Conservation (phyloP, 2,113 vertebrate genomes). For the Diphyllodes magnificus region DNA sequence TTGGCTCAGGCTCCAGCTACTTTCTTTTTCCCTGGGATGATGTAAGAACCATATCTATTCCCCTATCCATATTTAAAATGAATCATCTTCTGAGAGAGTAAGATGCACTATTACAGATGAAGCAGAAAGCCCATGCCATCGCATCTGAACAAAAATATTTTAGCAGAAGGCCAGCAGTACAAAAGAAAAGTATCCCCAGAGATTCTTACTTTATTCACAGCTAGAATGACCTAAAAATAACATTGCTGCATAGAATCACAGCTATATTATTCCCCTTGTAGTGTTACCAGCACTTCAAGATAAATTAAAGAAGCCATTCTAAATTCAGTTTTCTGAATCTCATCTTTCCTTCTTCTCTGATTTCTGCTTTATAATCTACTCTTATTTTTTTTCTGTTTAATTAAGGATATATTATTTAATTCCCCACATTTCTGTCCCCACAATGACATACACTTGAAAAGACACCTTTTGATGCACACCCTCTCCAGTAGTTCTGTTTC, state of each 20-base stretch:
- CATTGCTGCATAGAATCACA: background rate
- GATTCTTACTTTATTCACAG: conserved; percentile 50
- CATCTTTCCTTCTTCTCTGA: background rate
- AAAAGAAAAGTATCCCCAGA: background rate
- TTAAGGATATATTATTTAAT: background rate
- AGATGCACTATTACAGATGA: background rate
- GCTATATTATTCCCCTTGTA: background rate
- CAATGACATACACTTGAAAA: background rate
- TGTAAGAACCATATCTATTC: background rate
- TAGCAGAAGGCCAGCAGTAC: background rate
- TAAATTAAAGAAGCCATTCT: background rate
- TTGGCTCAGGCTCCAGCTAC: background rate
- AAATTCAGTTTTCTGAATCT: background rate
- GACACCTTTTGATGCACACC: background rate
- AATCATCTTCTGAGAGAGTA: background rate
- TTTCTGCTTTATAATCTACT: background rate
- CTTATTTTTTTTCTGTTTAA: background rate
- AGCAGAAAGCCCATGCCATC: background rate
- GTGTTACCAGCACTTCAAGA: background rate
- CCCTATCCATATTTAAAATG: background rate
- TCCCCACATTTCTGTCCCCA: background rate
- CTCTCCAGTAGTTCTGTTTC: background rate
- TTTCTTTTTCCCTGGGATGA: background rate
- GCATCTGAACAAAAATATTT: background rate
- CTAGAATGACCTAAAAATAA: conserved; percentile 49